Conservation (phyloP, 2,113 vertebrate species). For the Acanthochromis polyacanthus region DNA sequence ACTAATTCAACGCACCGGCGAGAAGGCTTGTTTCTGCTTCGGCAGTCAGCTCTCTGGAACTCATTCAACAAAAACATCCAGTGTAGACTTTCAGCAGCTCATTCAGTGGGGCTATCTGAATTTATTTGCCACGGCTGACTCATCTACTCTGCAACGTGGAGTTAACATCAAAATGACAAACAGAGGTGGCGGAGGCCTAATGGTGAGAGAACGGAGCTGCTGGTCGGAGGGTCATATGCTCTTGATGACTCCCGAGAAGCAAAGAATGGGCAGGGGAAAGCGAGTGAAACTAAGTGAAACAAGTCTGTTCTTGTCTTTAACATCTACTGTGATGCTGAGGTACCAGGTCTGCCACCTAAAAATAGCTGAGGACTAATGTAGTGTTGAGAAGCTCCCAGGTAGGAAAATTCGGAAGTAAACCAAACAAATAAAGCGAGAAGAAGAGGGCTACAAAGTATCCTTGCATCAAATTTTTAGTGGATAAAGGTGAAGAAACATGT, state of each 20-base stretch:
- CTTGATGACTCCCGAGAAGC: slow-evolving; percentile 33
- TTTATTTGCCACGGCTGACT: slow-evolving; percentile 68
- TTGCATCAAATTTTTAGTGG: slow-evolving; percentile 37
- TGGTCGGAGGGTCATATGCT: slow-evolving; percentile 24
- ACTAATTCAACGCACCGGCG: slow-evolving; percentile 61
- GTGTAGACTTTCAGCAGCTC: slow-evolving; percentile 57
- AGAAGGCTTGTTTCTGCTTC: slow-evolving; percentile 60
- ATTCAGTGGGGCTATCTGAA: slow-evolving; percentile 52
- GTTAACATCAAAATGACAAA: slow-evolving; percentile 69
- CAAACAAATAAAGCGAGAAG: slow-evolving; percentile 9
- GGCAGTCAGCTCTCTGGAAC: slow-evolving; percentile 71
- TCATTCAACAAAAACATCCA: slow-evolving; percentile 70
- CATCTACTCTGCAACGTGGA: slow-evolving; percentile 53
- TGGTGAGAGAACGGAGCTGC: slow-evolving; percentile 38
- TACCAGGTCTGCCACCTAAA: slow-evolving; percentile 45
- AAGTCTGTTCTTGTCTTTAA: slow-evolving; percentile 16
- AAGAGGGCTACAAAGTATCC: slow-evolving; percentile 18
- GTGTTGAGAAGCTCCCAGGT: slow-evolving; percentile 40
- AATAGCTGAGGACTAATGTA: slow-evolving; percentile 43
- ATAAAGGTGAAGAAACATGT: slow-evolving; percentile 32
- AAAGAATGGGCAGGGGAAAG: slow-evolving; percentile 16
- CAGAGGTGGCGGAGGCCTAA: slow-evolving; percentile 45
- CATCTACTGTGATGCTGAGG: slow-evolving; percentile 27
- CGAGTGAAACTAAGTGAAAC: slow-evolving; percentile 38
- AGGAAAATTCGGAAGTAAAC: slow-evolving; percentile 28